Evolutionary conservation across 2,888 invertebrate species (phyloP).

Genomic region (Eulithis testata): DNA sequence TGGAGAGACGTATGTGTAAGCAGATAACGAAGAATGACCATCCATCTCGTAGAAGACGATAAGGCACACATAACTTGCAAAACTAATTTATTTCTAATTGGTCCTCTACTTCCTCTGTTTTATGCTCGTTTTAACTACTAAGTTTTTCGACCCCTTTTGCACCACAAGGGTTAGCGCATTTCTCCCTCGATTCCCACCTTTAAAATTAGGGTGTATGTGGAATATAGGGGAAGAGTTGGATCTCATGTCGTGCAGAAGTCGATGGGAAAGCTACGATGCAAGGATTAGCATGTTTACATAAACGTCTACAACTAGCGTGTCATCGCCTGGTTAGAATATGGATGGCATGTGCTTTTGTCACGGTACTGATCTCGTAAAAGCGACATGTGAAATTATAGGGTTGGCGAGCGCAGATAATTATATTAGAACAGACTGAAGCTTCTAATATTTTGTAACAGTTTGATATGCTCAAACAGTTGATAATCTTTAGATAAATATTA

Average conservation of each 20-base stretch:
- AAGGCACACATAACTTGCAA: no score
- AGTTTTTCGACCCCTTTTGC: not conserved
- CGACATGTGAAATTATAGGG: constrained; percentile 6
- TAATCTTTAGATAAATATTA: no score
- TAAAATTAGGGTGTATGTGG: not conserved
- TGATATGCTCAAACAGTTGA: no score
- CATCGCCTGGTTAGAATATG: not conserved
- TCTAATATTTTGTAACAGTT: no score
- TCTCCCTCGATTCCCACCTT: not conserved
- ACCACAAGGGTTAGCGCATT: not conserved
- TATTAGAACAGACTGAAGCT: no score
- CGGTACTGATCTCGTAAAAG: constrained; percentile 10
- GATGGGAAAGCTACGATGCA: constrained; percentile 20
- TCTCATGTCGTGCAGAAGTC: not conserved
- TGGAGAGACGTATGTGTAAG: no score
- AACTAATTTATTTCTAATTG: not conserved
- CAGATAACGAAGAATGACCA: no score
- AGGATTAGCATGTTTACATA: constrained; percentile 21
- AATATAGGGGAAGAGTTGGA: not conserved
- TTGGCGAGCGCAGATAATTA: not conserved
- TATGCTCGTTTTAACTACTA: not conserved
- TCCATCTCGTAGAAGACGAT: no score
- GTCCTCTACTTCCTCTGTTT: not conserved
- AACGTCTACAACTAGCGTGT: constrained; percentile 17
- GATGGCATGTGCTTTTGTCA: constrained; percentile 10